Conservation (phyloP, 2,113 vertebrate genomes). For the Spheniscus mendiculus region DNA sequence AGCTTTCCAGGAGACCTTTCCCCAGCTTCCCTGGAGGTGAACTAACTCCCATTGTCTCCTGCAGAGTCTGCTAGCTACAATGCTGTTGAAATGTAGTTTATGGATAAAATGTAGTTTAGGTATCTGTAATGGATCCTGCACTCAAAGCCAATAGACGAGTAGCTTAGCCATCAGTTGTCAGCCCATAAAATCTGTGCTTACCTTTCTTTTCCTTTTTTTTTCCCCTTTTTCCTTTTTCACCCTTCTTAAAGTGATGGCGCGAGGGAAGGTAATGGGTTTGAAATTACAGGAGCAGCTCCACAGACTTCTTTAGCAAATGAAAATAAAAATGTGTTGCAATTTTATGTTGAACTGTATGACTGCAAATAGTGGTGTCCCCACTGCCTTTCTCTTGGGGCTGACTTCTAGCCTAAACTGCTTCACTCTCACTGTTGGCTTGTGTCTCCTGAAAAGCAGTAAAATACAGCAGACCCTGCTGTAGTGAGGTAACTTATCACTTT, state of each 20-base stretch:
- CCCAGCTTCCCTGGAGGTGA: conserved; percentile 13
- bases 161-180: conserved; percentile 74
- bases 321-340: conserved; percentile 54
- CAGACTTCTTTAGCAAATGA: conserved; percentile 60
- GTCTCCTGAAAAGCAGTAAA: conserved; percentile 66
- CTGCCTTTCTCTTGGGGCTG: conserved; percentile 28
- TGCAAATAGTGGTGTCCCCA: neutral
- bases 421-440: conserved; percentile 33
- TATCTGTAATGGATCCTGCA: conserved; percentile 72
- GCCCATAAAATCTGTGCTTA: conserved; percentile 75
- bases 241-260: neutral
- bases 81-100: conserved; percentile 57
- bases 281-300: conserved; percentile 61
- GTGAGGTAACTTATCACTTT: conserved; percentile 50
- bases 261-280: conserved; percentile 57
- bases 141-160: conserved; percentile 63
- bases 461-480: conserved; percentile 42
- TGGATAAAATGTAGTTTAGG: conserved; percentile 41
- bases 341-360: conserved; percentile 36
- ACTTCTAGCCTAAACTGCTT: conserved; percentile 43
- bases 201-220: conserved; percentile 17
- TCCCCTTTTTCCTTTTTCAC: neutral
- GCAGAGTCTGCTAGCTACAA: neutral
- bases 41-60: neutral
- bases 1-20: conserved; percentile 50